Evolutionary conservation across 2,888 invertebrate genomes (phyloP).

Genomic region (Odiellus spinosus): DNA sequence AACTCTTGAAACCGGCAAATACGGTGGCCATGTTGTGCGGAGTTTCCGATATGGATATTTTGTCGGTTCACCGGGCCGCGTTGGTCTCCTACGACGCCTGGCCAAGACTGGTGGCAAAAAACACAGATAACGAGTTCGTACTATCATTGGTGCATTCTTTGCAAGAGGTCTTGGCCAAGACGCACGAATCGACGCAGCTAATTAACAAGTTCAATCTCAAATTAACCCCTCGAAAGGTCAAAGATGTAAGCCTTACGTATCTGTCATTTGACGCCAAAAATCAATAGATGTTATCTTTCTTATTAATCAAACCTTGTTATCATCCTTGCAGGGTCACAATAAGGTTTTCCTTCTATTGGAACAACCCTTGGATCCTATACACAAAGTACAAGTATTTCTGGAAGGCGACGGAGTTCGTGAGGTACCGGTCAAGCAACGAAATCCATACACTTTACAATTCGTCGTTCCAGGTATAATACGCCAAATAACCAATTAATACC

Average conservation of each 20-base stretch:
- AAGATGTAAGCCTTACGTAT: conserved; percentile 17
- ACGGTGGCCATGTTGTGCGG: conserved; percentile 65
- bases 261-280: no score
- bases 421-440: conserved; percentile 54
- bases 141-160: conserved; percentile 15
- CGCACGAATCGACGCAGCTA: conserved; percentile 45
- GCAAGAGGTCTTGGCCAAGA: conserved; percentile 63
- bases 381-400: conserved; percentile 56
- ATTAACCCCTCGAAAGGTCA: conserved; percentile 20
- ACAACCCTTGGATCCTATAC: conserved; percentile 58
- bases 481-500: conserved; percentile 7
- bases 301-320: background rate
- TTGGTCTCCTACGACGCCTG: conserved; percentile 57
- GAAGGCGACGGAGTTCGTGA: conserved; percentile 67
- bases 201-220: conserved; percentile 19
- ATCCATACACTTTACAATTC: conserved; percentile 69
- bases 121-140: conserved; percentile 67
- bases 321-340: conserved; percentile 51
- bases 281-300: no score
- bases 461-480: conserved; percentile 58
- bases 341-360: conserved; percentile 61
- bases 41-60: conserved; percentile 49
- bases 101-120: conserved; percentile 54
- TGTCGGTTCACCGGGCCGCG: conserved; percentile 52
- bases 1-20: conserved; percentile 48